Evolutionary conservation across 2,113 vertebrate genomes (phyloP), one percentile per base, ranked within the genome.

Genomic region (Aptenodytes patagonicus): DNA sequence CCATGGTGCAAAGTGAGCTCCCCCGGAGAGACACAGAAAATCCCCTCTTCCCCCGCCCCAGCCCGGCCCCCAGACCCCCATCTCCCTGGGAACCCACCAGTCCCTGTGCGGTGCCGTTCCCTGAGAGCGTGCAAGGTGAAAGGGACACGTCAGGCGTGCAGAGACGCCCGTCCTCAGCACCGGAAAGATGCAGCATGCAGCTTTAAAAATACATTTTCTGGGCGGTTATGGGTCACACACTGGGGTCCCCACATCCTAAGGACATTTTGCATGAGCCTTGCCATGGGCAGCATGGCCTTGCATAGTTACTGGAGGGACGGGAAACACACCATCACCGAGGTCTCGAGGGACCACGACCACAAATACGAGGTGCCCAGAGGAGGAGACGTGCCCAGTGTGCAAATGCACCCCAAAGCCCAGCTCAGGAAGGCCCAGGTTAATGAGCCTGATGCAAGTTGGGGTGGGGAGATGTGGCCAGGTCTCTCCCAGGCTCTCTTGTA

Each of bases 81-180:
- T 20, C 38, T 24, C 34, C 32, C n/a, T 54, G 68, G 26, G 17
- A 5, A 76, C 5, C 9, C 72, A 28, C 42, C 47, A 10, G 46
- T 26, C 86, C 71, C 25, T 1, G 11, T 3, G 29, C 1, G 3
- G 22, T 34, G 28, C 34, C 4, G 0, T 17, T 44, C 51, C 32
- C 17, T 1, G 0, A 15, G 29, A 36, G n/a, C 1, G 0, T 1
- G 0, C 22, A 2, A 20, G 36, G 18, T 11, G 28, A 28, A 21
- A 71, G 2, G 6, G n/a, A 11, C 5, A 54, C 54, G 19, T 17
- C 17, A 4, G 62, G 17, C 24, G 20, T 8, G 36, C 2, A 1
- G 9, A 69, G 9, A 42, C 26, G 14, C 25, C 34, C 3, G 0
- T 6, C 24, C 58, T 25, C 54, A 70, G 19, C n/a, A 66, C 40